Evolutionary conservation across 2,888 invertebrate species (phyloP).

Genomic region (Tortrix viridana): DNA sequence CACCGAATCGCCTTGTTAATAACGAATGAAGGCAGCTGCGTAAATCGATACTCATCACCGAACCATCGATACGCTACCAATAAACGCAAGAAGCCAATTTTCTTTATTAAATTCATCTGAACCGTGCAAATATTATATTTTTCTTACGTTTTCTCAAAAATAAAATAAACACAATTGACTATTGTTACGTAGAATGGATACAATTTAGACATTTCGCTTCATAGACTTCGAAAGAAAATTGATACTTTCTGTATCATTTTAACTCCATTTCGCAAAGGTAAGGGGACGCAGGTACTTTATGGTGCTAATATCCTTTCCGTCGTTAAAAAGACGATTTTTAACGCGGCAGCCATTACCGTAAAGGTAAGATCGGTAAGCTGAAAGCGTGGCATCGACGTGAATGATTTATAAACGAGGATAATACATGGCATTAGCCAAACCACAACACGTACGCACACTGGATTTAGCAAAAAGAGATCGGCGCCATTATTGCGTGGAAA

Average conservation of each 20-base stretch:
- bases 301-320: slow-evolving; percentile 43
- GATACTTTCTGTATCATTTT: slow-evolving; percentile 33
- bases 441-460: slow-evolving; percentile 68
- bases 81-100: slow-evolving; percentile 1
- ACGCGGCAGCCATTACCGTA: slow-evolving; percentile 43
- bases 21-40: slow-evolving; percentile 32
- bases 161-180: slow-evolving; percentile 11
- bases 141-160: neutral
- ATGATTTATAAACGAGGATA: slow-evolving; percentile 76
- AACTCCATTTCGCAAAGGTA: slow-evolving; percentile 28
- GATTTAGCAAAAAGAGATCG: slow-evolving; percentile 69
- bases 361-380: slow-evolving; percentile 49
- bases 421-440: slow-evolving; percentile 69
- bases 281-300: slow-evolving; percentile 44
- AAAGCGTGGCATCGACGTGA: slow-evolving; percentile 65
- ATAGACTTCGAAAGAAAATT: slow-evolving; percentile 27
- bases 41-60: slow-evolving; percentile 18
- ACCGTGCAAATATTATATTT: neutral
- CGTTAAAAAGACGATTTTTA: slow-evolving; percentile 52
- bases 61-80: slow-evolving; percentile 2
- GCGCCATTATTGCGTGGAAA: slow-evolving; percentile 57
- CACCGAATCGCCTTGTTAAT: slow-evolving; percentile 34
- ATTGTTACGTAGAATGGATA: slow-evolving; percentile 10
- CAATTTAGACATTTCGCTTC: slow-evolving; percentile 10
- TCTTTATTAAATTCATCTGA: neutral